Conservation (phyloP, 2,888 invertebrate genomes). For the Platycheirus albimanus region DNA sequence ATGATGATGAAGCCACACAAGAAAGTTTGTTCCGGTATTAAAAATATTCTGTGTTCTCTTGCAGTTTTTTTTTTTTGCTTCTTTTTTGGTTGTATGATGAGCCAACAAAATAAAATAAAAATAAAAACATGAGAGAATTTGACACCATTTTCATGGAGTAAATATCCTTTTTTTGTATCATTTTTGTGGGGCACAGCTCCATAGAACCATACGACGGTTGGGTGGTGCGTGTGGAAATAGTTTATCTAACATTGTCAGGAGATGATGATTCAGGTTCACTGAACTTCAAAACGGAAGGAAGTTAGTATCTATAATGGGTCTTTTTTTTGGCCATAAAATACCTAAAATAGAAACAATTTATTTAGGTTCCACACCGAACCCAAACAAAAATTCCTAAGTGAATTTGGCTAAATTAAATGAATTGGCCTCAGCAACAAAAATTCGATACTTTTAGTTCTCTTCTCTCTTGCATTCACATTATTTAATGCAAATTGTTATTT, state of each 20-base stretch:
- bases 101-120: neutral
- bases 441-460: neutral
- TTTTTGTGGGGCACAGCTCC: conserved; percentile 1
- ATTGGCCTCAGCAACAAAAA: neutral
- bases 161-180: conserved; percentile 48
- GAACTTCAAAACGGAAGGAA: conserved; percentile 44
- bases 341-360: neutral
- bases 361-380: neutral
- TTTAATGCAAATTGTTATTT: conserved; percentile 33
- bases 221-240: conserved; percentile 2
- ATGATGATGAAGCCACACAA: conserved; percentile 42
- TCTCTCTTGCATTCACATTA: conserved; percentile 34
- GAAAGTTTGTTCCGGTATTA: conserved; percentile 51
- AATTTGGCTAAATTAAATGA: neutral
- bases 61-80: neutral
- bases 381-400: too few species aligned
- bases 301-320: neutral
- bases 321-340: neutral
- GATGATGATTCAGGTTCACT: conserved; percentile 41
- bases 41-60: conserved; percentile 20
- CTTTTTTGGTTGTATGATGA: conserved; percentile 4
- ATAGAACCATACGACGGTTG: conserved; percentile 22
- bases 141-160: conserved; percentile 56
- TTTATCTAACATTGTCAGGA: conserved; percentile 34
- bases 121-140: conserved; percentile 52